Percentiles rank a stretch among this genome's conserved stretches.
Conservation (phyloP, 2,113 vertebrate species). For the Alaudala cheleensis region DNA sequence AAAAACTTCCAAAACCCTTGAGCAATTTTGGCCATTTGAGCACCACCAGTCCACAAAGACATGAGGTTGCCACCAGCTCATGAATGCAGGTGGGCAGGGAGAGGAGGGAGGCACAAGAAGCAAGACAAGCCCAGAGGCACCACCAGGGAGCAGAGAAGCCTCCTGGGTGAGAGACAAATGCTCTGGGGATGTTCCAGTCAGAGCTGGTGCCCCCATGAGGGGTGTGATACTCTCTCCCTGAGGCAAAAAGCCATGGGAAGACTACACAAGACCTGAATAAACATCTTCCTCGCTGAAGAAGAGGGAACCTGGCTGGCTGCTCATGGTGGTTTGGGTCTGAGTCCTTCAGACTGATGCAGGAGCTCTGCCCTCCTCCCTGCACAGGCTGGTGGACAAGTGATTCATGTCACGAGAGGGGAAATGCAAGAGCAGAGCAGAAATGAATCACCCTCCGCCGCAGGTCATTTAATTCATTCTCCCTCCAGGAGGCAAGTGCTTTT, state of each 20-base stretch:
- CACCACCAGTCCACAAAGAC: neutral
- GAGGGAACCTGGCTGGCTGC: neutral
- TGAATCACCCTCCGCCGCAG: neutral
- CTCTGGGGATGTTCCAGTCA: neutral
- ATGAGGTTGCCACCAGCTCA: neutral
- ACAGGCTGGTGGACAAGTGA: neutral
- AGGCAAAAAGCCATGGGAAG: neutral
- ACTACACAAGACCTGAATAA: accelerated
- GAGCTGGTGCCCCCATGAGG: neutral
- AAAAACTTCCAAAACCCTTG: neutral
- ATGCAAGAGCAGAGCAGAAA: neutral
- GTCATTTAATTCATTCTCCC: slow-evolving; percentile 49
- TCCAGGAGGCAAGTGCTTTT: slow-evolving; percentile 31
- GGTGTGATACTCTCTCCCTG: neutral
- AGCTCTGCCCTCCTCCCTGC: neutral
- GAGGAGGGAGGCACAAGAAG: neutral
- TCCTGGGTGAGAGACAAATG: neutral
- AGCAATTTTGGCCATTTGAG: neutral
- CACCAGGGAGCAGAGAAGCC: neutral
- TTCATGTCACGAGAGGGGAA: neutral
- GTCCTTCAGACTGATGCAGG: neutral
- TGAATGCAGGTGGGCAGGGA: neutral
- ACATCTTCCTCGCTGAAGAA: neutral
- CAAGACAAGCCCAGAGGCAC: neutral
- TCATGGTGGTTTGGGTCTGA: neutral